Conservation (phyloP, 2,888 invertebrate species). For the Hirudinaria manillensis region DNA sequence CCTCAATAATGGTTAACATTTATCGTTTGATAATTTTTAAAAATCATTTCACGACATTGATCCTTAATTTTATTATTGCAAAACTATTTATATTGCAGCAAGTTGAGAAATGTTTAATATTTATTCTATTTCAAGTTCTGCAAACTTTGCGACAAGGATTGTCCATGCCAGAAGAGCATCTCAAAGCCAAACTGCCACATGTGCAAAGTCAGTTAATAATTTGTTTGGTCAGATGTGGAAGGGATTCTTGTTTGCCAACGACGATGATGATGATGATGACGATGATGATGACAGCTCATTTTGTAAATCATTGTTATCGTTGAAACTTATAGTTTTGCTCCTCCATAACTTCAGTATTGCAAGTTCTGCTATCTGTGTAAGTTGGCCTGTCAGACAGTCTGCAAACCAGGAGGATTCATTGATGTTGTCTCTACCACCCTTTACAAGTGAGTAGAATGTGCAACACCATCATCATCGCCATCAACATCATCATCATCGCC, state of each 20-base stretch:
- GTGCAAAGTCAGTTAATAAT: conserved; percentile 48
- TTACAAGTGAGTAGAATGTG: too few relatives aligned
- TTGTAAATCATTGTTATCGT: too few relatives aligned
- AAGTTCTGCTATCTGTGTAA: conserved; percentile 50
- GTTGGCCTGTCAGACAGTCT: conserved; percentile 48
- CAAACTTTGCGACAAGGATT: conserved; percentile 50
- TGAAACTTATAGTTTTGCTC: too few relatives aligned
- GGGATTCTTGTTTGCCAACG: not conserved
- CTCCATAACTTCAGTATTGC: conserved; percentile 47
- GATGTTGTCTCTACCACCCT: not conserved
- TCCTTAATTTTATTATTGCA: not conserved
- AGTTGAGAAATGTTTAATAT: not conserved
- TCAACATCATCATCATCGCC: too few relatives aligned
- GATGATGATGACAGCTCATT: too few relatives aligned
- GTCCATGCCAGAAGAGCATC: conserved; percentile 49
- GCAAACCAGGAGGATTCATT: conserved; percentile 42
- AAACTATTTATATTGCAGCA: not conserved
- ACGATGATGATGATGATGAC: not conserved
- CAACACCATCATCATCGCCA: too few relatives aligned
- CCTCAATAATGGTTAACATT: too few relatives aligned
- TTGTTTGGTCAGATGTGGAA: not conserved
- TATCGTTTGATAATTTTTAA: too few relatives aligned
- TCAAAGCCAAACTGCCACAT: conserved; percentile 51
- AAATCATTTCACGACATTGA: too few relatives aligned
- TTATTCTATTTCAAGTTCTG: conserved; percentile 47